Percentiles rank a stretch among this genome's conserved stretches.
Conservation (phyloP, 2,797 vertebrate species). For the Molossus alvarezi region DNA sequence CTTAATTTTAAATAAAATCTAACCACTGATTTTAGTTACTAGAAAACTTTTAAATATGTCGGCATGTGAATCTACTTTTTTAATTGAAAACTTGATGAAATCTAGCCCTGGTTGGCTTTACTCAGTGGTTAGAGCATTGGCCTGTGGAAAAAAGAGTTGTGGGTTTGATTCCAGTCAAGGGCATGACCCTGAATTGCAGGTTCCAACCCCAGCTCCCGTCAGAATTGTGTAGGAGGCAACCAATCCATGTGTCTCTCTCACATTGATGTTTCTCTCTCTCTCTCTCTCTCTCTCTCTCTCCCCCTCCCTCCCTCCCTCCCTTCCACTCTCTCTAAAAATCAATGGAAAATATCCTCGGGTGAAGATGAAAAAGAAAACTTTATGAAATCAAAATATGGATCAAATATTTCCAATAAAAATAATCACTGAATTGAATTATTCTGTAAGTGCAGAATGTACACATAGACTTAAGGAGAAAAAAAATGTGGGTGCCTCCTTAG, state of each 20-base stretch:
- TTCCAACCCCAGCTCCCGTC: no score
- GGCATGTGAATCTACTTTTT: neutral
- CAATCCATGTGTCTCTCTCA: no score
- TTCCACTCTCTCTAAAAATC: no score
- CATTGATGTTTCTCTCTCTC: no score
- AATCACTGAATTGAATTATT: neutral
- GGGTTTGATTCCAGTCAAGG: no score
- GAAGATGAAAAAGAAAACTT: neutral
- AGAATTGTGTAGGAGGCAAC: no score
- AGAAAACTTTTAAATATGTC: neutral
- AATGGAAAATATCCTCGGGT: no score
- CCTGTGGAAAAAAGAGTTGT: no score
- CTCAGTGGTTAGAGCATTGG: no score
- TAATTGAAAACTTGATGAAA: neutral
- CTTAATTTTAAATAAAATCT: constrained; percentile 44
- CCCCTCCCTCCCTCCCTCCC: no score
- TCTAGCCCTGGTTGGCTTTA: neutral
- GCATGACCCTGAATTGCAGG: no score
- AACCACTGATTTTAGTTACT: neutral
- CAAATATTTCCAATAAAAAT: constrained; percentile 7
- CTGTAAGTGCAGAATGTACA: neutral
- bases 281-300: no score
- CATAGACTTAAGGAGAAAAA: neutral
- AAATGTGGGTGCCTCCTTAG: neutral
- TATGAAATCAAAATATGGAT: neutral